phyloP scores from a whole-genome alignment of 2,113 vertebrate species.

The Oceanodroma tethys region DNA sequence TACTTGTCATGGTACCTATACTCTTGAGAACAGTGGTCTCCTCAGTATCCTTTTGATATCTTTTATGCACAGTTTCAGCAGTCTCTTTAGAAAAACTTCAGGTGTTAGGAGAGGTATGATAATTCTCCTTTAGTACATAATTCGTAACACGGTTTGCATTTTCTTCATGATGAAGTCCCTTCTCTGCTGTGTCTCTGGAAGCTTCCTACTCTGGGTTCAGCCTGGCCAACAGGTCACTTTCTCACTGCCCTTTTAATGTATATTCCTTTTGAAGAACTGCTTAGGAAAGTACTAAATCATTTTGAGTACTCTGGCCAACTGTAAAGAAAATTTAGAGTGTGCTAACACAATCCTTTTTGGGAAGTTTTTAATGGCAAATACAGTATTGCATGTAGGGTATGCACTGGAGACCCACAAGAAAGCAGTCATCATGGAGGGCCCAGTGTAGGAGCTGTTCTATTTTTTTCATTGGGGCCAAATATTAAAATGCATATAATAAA shows the following conservation, averaged over 20 bases:
- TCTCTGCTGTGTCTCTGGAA: not conserved
- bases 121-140: not conserved
- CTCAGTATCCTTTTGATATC: not conserved
- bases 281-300: not conserved
- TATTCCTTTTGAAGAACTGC: not conserved
- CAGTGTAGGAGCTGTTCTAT: not conserved
- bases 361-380: not conserved
- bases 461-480: not conserved
- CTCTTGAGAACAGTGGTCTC: not conserved
- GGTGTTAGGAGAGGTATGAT: not conserved
- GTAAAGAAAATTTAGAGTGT: not conserved
- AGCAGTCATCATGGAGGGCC: not conserved
- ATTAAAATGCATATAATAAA: not conserved
- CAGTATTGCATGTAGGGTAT: not conserved
- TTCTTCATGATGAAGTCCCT: not conserved
- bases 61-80: not conserved
- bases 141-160: not conserved
- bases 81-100: not conserved
- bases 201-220: not conserved
- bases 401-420: not conserved
- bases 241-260: not conserved
- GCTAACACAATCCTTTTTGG: not conserved
- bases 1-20: fast-evolving
- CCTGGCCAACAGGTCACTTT: not conserved
- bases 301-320: not conserved